These are phyloP conservation scores for mouse (Mus musculus) DNA, from an alignment of 2,113 vertebrate species.

Conservation along the genomic window DNA sequence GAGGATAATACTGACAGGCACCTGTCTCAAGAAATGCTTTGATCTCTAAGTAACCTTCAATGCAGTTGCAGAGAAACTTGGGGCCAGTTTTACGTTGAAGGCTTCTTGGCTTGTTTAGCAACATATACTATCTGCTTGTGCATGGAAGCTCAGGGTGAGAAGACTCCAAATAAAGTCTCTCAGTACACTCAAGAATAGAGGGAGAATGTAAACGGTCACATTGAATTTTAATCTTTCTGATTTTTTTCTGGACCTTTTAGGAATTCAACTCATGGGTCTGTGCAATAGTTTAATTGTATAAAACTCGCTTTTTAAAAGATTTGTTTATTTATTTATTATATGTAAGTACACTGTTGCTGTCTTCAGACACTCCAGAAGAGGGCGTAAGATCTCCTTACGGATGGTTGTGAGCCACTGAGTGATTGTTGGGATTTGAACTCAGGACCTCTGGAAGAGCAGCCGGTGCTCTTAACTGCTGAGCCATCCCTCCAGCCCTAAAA, in stretches of 20 bases:
- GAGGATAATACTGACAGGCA: neutral
- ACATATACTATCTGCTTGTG: neutral
- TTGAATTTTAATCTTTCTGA: neutral
- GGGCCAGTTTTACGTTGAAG: neutral
- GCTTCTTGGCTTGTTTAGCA: neutral
- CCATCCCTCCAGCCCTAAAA: no score
- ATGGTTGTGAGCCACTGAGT: no score
- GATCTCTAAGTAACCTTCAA: neutral
- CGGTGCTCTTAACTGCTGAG: no score
- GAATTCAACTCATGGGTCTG: neutral
- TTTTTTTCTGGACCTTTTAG: neutral
- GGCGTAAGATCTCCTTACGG: no score
- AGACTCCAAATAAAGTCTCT: neutral
- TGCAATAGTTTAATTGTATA: neutral
- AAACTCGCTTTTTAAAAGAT: no score
- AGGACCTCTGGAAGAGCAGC: no score
- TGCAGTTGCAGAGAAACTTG: neutral
- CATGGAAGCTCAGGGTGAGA: neutral
- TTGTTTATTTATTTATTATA: no score
- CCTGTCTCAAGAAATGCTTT: neutral
- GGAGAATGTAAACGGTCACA: neutral
- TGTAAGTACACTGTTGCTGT: no score
- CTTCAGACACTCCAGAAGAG: no score
- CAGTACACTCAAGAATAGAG: neutral
- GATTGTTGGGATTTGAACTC: no score